Conservation (phyloP, 2,113 vertebrate species). For the Xenopus borealis region DNA sequence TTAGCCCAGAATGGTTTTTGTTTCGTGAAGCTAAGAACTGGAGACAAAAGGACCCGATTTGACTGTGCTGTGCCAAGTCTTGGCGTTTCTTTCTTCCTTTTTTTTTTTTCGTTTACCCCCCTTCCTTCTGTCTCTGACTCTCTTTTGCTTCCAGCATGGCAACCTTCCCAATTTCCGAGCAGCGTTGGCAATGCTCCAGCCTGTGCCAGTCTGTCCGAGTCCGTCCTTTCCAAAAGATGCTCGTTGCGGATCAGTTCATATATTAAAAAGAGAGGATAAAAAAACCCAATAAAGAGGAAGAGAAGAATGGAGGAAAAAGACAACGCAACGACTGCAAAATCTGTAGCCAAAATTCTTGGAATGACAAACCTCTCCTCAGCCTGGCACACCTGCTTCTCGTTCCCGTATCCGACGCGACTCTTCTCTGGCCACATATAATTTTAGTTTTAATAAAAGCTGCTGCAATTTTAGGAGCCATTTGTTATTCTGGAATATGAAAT, state of each 20-base stretch:
- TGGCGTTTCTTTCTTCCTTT: constrained; percentile 66
- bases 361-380: constrained; percentile 60
- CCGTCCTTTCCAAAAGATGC: constrained; percentile 74
- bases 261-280: constrained; percentile 52
- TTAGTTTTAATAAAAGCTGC: constrained; percentile 52
- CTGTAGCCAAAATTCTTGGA: constrained; percentile 67
- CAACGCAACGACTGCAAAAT: constrained; percentile 51
- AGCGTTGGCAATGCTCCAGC: constrained; percentile 86
- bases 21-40: constrained; percentile 85
- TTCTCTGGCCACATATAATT: constrained; percentile 52
- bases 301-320: constrained; percentile 43
- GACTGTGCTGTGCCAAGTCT: constrained; percentile 90
- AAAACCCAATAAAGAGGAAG: constrained; percentile 45
- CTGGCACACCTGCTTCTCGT: constrained; percentile 58
- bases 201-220: constrained; percentile 81
- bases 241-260: constrained; percentile 74
- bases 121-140: constrained; percentile 53
- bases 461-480: constrained; percentile 65
- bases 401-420: constrained; percentile 57
- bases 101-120: constrained; percentile 53
- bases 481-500: constrained; percentile 63
- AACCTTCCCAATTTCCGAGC: constrained; percentile 76
- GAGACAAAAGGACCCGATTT: constrained; percentile 91
- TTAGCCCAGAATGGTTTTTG: constrained; percentile 81
- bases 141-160: constrained; percentile 72